A percentile compares a stretch with the other conserved stretches of the same genome.
Conservation (phyloP, 1,140 invertebrate genomes). For the Drosophila jambulina region DNA sequence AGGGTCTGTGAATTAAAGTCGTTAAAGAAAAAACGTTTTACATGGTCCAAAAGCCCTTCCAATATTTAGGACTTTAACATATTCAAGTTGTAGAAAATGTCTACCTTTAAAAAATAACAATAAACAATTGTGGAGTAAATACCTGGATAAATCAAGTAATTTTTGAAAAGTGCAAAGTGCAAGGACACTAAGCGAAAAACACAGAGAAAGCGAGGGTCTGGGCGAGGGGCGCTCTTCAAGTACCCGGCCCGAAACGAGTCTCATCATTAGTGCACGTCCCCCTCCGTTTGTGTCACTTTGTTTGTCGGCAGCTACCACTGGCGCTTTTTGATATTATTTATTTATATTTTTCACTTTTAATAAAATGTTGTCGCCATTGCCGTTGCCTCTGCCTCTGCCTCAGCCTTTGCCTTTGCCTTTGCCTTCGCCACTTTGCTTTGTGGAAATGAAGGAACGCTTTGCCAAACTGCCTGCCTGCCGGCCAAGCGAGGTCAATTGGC, state of each 20-base stretch:
- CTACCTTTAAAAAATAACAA: no score
- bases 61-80: no score
- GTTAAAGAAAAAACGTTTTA: no score
- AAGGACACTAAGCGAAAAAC: slow-evolving; percentile 36
- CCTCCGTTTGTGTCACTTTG: slow-evolving; percentile 53
- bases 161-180: slow-evolving; percentile 32
- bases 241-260: slow-evolving; percentile 36
- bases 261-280: slow-evolving; percentile 68
- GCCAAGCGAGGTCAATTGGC: slow-evolving; percentile 76
- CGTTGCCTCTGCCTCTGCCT: slow-evolving; percentile 6
- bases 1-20: no score
- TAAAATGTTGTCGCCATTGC: slow-evolving; percentile 55
- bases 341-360: slow-evolving; percentile 73
- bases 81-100: neutral
- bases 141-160: neutral
- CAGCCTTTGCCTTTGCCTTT: slow-evolving; percentile 13
- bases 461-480: slow-evolving; percentile 51
- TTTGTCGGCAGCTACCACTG: slow-evolving; percentile 51
- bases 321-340: slow-evolving; percentile 61
- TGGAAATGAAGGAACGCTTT: slow-evolving; percentile 41
- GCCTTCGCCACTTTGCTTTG: slow-evolving; percentile 25
- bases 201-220: neutral
- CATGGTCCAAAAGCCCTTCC: no score
- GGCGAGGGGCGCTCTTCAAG: slow-evolving; percentile 40
- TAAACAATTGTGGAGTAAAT: neutral